Conservation (phyloP, 2,888 invertebrate genomes). For the Lepas anatifera region DNA sequence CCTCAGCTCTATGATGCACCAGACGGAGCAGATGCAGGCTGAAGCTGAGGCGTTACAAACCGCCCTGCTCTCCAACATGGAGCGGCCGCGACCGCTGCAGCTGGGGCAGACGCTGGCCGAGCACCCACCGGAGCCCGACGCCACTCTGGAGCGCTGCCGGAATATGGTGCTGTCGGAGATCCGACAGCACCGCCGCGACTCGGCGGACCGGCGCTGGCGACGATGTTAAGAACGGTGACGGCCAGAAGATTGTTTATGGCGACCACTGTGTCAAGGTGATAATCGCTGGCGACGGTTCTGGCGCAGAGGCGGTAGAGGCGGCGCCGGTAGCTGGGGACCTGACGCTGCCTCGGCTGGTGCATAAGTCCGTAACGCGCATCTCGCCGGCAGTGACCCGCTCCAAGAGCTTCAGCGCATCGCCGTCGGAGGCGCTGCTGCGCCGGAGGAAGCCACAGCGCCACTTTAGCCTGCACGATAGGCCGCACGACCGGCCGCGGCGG, state of each 20-base stretch:
- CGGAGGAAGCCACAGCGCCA: constrained; percentile 14
- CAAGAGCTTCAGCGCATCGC: constrained; percentile 23
- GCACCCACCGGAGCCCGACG: constrained; percentile 14
- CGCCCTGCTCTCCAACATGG: constrained; percentile 19
- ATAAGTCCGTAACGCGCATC: background rate
- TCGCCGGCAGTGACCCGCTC: constrained; percentile 19
- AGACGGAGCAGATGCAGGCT: constrained; percentile 25
- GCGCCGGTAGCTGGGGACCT: constrained; percentile 7
- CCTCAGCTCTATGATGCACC: constrained; percentile 23
- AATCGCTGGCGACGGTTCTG: constrained; percentile 18
- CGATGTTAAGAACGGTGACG: background rate
- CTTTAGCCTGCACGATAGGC: constrained; percentile 8
- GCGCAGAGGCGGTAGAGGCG: constrained; percentile 18
- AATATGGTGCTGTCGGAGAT: constrained; percentile 24
- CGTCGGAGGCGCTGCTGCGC: constrained; percentile 18
- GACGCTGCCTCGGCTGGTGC: constrained; percentile 15
- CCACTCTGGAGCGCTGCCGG: constrained; percentile 24
- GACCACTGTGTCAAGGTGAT: constrained; percentile 20
- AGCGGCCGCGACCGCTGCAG: constrained; percentile 12
- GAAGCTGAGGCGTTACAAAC: constrained; percentile 25
- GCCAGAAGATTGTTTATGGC: constrained; percentile 15
- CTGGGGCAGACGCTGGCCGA: constrained; percentile 12
- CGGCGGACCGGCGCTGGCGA: constrained; percentile 17
- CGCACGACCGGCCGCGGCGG: background rate
- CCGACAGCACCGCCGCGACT: constrained; percentile 9